Percentiles rank a stretch among this genome's conserved stretches.
Evolutionary conservation across 2,797 vertebrate genomes (phyloP).

Genomic region (Coendou prehensilis): DNA sequence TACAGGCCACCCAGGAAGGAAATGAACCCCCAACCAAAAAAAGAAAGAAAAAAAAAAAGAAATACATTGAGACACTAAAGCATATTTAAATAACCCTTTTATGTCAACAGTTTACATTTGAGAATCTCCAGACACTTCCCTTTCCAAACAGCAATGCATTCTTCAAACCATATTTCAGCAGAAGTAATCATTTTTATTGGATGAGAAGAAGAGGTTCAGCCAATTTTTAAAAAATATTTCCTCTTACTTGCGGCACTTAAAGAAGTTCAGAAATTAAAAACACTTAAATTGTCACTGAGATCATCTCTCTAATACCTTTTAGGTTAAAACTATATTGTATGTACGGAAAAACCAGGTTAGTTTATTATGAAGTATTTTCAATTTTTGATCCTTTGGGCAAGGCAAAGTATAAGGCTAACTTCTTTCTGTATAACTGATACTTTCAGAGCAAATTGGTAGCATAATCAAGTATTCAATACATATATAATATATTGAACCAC

Average conservation of each 20-base stretch:
- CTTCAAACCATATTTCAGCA: slow-evolving; percentile 65
- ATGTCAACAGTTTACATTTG: slow-evolving; percentile 44
- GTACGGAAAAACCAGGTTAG: not conserved
- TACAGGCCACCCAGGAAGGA: slow-evolving; percentile 60
- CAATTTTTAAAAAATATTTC: slow-evolving; percentile 45
- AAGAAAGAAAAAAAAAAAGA: not conserved
- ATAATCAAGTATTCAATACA: not conserved
- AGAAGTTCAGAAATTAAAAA: slow-evolving; percentile 37
- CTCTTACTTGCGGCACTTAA: not conserved
- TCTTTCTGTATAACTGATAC: not conserved
- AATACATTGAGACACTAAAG: slow-evolving; percentile 25
- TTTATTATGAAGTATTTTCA: slow-evolving; percentile 43
- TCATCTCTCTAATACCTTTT: not conserved
- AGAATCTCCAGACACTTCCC: slow-evolving; percentile 70
- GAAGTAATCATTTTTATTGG: slow-evolving; percentile 70
- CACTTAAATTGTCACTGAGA: not conserved
- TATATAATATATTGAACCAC: not conserved
- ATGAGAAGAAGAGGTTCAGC: slow-evolving; percentile 67
- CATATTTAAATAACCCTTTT: slow-evolving; percentile 52
- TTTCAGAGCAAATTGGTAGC: slow-evolving; percentile 15
- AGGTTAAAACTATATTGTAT: slow-evolving; percentile 11
- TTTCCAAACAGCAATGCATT: slow-evolving; percentile 48
- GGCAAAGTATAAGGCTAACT: not conserved
- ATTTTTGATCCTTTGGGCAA: not conserved
- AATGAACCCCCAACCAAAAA: not conserved